Evolutionary conservation across 2,888 invertebrate genomes (phyloP).

Genomic region (Drosophila putrida): DNA sequence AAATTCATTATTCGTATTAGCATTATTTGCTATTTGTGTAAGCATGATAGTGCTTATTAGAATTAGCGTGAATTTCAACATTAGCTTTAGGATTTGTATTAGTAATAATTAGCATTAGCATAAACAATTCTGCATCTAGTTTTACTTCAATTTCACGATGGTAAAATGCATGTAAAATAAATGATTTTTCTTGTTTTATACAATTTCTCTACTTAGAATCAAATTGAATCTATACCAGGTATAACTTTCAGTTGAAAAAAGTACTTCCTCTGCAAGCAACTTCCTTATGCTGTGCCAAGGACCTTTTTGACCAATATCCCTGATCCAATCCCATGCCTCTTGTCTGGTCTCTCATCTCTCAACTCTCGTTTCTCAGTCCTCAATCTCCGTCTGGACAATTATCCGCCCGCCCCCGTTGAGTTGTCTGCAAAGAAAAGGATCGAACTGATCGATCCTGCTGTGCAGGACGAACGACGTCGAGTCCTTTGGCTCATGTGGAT

Average conservation of each 20-base stretch:
- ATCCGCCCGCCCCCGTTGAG: conserved; percentile 68
- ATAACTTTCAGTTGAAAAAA: background rate
- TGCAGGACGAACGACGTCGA: conserved; percentile 24
- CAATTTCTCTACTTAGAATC: background rate
- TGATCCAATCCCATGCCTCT: background rate
- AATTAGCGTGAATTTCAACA: background rate
- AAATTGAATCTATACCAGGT: background rate
- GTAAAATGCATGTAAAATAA: too few species aligned
- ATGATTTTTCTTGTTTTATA: background rate
- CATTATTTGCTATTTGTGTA: background rate
- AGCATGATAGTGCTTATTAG: background rate
- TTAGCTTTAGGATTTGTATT: background rate
- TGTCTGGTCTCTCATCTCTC: background rate
- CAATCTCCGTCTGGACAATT: conserved; percentile 51
- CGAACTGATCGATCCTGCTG: conserved; percentile 63
- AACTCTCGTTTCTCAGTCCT: background rate
- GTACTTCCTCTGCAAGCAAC: conserved; percentile 14
- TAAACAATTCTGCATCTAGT: too few species aligned
- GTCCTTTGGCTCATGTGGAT: conserved; percentile 42
- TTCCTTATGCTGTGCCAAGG: background rate
- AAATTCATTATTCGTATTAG: background rate
- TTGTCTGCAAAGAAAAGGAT: conserved; percentile 55
- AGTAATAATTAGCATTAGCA: background rate
- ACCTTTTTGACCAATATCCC: conserved; percentile 19
- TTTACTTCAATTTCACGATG: too few species aligned